A percentile compares a stretch with the other conserved stretches of the same genome.
phyloP scores from a whole-genome alignment of 2,797 vertebrate genomes.

The Bryconaethiops microstoma region DNA sequence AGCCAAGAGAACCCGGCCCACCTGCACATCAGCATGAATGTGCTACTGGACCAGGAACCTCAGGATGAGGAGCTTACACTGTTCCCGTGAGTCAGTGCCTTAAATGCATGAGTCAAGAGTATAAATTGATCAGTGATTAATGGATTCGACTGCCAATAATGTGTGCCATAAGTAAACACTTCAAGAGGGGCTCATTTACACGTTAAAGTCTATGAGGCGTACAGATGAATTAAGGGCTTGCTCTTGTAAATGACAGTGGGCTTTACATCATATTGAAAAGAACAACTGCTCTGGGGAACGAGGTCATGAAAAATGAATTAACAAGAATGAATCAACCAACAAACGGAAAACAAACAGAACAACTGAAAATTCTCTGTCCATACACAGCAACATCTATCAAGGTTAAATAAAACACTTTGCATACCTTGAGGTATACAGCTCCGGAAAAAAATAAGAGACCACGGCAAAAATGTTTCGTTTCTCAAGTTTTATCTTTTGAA shows the following conservation, averaged over 20 bases:
- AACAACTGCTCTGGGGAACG: slow-evolving; percentile 46
- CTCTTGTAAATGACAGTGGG: slow-evolving; percentile 15
- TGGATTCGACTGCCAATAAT: slow-evolving; percentile 6
- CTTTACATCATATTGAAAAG: slow-evolving; percentile 10
- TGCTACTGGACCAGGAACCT: no score
- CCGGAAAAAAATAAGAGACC: no score
- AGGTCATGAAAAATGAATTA: slow-evolving; percentile 28
- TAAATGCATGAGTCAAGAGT: not conserved
- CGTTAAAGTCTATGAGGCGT: slow-evolving; percentile 18
- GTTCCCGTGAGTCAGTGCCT: not conserved
- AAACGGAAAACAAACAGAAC: slow-evolving; percentile 42
- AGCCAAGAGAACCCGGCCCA: not conserved
- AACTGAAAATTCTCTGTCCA: slow-evolving; percentile 11
- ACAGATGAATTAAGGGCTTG: slow-evolving; percentile 2
- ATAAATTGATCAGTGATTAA: slow-evolving; percentile 3
- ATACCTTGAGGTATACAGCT: no score
- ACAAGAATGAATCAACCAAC: slow-evolving; percentile 37
- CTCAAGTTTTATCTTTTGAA: no score
- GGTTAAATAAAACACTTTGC: not conserved
- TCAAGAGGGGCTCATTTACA: slow-evolving; percentile 21
- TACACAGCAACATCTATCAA: slow-evolving; percentile 11
- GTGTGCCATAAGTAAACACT: slow-evolving; percentile 18
- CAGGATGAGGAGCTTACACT: not conserved
- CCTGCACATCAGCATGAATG: not conserved
- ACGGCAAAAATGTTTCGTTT: no score